Conservation (phyloP, 2,113 vertebrate genomes). For the Nettapus auritus region DNA sequence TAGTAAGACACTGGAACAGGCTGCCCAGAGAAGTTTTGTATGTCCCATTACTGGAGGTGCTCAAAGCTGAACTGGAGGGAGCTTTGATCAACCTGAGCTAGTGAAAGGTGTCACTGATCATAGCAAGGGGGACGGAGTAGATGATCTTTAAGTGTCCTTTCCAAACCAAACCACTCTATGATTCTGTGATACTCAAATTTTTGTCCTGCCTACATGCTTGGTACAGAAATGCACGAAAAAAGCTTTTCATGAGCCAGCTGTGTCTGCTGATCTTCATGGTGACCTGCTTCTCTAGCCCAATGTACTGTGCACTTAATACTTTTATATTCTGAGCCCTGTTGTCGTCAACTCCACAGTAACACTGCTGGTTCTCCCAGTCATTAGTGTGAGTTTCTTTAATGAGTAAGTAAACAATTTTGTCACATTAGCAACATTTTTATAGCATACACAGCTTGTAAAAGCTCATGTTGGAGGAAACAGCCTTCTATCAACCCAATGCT, state of each 20-base stretch:
- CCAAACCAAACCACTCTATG: neutral
- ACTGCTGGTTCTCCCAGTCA: neutral
- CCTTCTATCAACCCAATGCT: neutral
- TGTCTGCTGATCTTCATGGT: neutral
- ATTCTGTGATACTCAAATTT: neutral
- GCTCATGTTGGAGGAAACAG: neutral
- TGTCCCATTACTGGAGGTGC: neutral
- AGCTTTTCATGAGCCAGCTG: neutral
- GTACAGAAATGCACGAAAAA: neutral
- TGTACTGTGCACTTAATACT: neutral
- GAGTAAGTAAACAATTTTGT: constrained; percentile 30
- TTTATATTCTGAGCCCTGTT: neutral
- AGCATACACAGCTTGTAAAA: neutral
- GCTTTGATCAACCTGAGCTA: neutral
- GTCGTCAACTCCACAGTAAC: neutral
- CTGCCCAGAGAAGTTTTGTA: neutral
- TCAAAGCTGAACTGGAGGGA: neutral
- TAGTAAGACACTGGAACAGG: neutral
- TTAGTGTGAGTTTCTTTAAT: neutral
- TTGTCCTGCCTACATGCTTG: neutral
- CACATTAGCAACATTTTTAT: constrained; percentile 28
- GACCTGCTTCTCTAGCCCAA: neutral
- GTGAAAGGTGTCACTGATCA: neutral
- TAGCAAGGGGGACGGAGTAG: neutral
- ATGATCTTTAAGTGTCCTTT: neutral